Base-by-base conservation (phyloP, 2,888 invertebrate species). In the Drosophila lutescens region DNA sequence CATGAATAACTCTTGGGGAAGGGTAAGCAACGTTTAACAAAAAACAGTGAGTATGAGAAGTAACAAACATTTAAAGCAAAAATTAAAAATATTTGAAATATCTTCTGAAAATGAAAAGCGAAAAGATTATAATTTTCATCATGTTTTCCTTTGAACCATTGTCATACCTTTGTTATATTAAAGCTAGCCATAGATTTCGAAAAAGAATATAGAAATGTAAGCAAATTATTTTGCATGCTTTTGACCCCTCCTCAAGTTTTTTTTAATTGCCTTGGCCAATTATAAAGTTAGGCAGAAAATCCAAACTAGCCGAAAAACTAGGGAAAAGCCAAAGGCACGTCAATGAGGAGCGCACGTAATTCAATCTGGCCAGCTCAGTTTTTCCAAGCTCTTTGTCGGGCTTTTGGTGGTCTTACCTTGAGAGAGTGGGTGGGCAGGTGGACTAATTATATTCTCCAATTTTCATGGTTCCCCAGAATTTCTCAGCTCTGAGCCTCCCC, bases 341-440 rank as follows among this genome's bases (percentile, higher is more conserved):
- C 46, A 43, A 75, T 63, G 71, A 77, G 76, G 73, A 54, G 57
- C 10, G 72, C 83, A 79, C 76, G 86, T 78, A 84, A 86, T 68
- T 82, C 86, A 84, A 84, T 80, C 84, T 76, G 54, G 69, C 74
- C 79, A 81, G 75, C 80, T 86, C 73, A 77, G 77, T 79, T 77
- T 17, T 50, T 9, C n/a, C 32, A 55, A 20, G 41, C 46, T 32
- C 12, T 47, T 32, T 44, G 44, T 44, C 44, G 44, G 13, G 44
- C 20, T 44, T 23, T 47, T 2, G 12, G 47, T 10, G 17, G 47
- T 32, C 15, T 17, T 17, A 30, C 23, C 9, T 46, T 13, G 17
- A 1, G 10, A 20, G 17, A 12, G 15, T 3, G n/a, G n/a, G 26
- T 26, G 26, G 43, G 32, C 40, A 78, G 80, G 77, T 77, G 73